Percentiles rank a stretch among this genome's conserved stretches.
Conservation (phyloP, 2,797 vertebrate species). For the Kryptolebias ocellatus region DNA sequence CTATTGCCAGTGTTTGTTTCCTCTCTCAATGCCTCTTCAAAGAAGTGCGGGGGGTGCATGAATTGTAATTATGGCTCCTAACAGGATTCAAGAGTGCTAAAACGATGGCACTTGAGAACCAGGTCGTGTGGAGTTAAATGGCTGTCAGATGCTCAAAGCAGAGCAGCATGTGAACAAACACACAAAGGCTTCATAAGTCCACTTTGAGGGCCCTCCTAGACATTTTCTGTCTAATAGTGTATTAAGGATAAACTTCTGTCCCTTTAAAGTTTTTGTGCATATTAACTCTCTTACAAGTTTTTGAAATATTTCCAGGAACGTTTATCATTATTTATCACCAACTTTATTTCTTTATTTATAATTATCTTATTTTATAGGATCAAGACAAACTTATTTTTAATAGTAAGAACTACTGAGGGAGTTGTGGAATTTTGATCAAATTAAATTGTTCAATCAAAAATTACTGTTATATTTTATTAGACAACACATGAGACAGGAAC, state of each 20-base stretch:
- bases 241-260: slow-evolving; percentile 56
- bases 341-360: too few relatives aligned
- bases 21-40: slow-evolving; percentile 70
- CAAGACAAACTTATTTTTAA: too few relatives aligned
- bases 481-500: slow-evolving; percentile 11
- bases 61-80: slow-evolving; percentile 83
- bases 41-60: slow-evolving; percentile 73
- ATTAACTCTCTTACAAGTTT: slow-evolving; percentile 27
- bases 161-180: slow-evolving; percentile 75
- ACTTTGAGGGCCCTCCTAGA: slow-evolving; percentile 48
- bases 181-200: slow-evolving; percentile 67
- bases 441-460: neutral
- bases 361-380: too few relatives aligned
- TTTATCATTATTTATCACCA: too few relatives aligned
- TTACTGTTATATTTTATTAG: slow-evolving; percentile 11
- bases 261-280: slow-evolving; percentile 16
- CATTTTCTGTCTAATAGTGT: slow-evolving; percentile 43
- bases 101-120: slow-evolving; percentile 80
- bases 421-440: too few relatives aligned
- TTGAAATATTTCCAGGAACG: neutral
- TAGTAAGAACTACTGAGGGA: too few relatives aligned
- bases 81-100: slow-evolving; percentile 81
- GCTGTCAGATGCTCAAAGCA: slow-evolving; percentile 82
- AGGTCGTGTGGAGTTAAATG: slow-evolving; percentile 86
- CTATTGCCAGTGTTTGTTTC: slow-evolving; percentile 38